Conservation (phyloP, 2,113 vertebrate species). For the Epinephelus cyanopodus region DNA sequence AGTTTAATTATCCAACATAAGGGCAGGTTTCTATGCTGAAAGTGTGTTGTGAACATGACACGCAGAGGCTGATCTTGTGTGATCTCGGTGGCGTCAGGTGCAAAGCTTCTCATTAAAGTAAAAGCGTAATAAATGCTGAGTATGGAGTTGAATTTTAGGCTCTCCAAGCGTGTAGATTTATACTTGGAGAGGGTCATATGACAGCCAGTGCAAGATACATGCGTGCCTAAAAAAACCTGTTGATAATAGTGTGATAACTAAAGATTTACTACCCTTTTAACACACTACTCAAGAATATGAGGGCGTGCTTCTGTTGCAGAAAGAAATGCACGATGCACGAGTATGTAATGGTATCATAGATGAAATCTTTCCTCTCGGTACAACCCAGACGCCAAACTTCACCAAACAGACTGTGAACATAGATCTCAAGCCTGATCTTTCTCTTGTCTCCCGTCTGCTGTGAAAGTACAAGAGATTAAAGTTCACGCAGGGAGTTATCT, state of each 20-base stretch:
- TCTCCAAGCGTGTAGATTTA: not conserved
- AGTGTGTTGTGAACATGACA: constrained; percentile 17
- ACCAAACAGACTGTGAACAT: not conserved
- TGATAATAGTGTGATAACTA: not conserved
- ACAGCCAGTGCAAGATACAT: not conserved
- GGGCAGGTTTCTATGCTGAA: not conserved
- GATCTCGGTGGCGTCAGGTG: constrained; percentile 14
- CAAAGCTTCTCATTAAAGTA: constrained; percentile 5
- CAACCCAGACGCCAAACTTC: not conserved
- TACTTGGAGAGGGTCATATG: not conserved
- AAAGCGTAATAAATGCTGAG: constrained; percentile 17
- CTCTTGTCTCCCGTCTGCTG: not conserved
- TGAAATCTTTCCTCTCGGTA: not conserved
- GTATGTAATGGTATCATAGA: not conserved
- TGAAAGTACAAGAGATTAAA: constrained; percentile 44
- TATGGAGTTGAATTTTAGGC: not conserved
- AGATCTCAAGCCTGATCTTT: constrained; percentile 16
- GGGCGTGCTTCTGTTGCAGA: no score
- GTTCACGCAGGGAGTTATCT: constrained; percentile 44
- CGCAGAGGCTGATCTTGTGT: not conserved
- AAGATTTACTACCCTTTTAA: constrained; percentile 25
- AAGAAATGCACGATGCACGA: no score
- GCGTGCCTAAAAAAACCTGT: not conserved
- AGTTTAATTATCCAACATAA: constrained; percentile 3
- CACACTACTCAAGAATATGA: not conserved